phyloP scores from a whole-genome alignment of 1,140 invertebrate genomes.

The Cyrtorhinus lividipennis region DNA sequence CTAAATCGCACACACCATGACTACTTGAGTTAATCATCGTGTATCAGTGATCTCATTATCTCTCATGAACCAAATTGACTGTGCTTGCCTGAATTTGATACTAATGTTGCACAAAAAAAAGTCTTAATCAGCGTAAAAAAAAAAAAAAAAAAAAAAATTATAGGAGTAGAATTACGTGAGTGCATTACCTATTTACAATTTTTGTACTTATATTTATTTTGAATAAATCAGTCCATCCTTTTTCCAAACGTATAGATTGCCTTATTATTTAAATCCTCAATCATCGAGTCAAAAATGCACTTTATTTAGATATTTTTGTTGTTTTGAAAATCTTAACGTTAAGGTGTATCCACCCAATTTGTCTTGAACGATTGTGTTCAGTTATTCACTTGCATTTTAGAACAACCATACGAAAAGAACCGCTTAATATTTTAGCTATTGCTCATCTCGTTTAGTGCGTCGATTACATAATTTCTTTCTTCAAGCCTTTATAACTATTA shows the following conservation, averaged over 20 bases:
- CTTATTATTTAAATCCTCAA: not conserved
- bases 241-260: not conserved
- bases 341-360: not conserved
- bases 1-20: too few species aligned
- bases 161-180: too few species aligned
- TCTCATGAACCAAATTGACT: not conserved
- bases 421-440: too few species aligned
- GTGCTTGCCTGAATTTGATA: not conserved
- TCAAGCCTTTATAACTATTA: too few species aligned
- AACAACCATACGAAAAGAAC: too few species aligned
- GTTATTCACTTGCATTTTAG: not conserved
- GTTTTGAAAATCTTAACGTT: too few species aligned
- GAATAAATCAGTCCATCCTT: not conserved
- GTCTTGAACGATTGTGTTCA: not conserved
- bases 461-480: too few species aligned
- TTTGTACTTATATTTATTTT: not conserved
- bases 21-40: too few species aligned
- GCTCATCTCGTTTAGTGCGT: too few species aligned
- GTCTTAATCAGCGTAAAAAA: not conserved
- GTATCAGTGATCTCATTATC: not conserved
- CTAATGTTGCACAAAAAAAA: not conserved
- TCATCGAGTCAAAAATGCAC: too few species aligned
- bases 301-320: too few species aligned
- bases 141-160: not conserved
- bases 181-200: too few species aligned